Base-by-base conservation (phyloP, 2,797 vertebrate genomes). In the Fratercula arctica region DNA sequence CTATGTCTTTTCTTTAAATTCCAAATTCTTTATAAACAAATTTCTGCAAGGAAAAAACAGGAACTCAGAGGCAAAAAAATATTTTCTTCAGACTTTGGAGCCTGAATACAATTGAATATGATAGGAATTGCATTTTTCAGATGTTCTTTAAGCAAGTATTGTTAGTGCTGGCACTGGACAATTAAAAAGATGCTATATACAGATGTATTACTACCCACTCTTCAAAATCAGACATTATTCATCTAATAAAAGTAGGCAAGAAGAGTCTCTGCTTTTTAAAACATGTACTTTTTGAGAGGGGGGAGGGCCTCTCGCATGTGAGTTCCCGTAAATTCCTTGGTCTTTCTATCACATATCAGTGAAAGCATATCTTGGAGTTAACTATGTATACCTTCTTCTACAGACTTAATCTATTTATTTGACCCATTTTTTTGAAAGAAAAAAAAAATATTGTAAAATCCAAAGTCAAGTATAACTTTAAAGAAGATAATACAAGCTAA, bases 31-130 rank as follows among this genome's bases (percentile, higher is more conserved):
- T 78, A 87, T 24, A 61, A 93, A 69, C 23, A 67, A 13, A 72
- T 83, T 96, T 95, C 75, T 97, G 41, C 83, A 93, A 87, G 48
- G 54, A 74, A 87, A 74, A 46, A 77, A 77, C 31, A 89, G 54
- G 67, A 96, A 69, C 48, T 87, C 64, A 87, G 66, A 78, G 16
- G 77, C 70, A 95, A 90, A 81, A 92, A 95, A 82, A 72, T 77
- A 69, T 54, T 96, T 94, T 87, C 85, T 96, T 96, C 60, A 57
- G 50, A 74, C 50, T 91, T 88, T 75, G 56, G 78, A 95, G 66
- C 39, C 33, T 88, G 66, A 83, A 92, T 74, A 92, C 33, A 83
- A 94, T 96, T 54, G 33, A 70, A 59, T 89, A 77, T 43, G 63
- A 92, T 25, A 91, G 23, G 51, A 87, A 43, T 87, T 29, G 3